Percentiles rank a stretch among this genome's conserved stretches.
Evolutionary conservation across 2,888 invertebrate genomes (phyloP).

Genomic region (Muscina levida): DNA sequence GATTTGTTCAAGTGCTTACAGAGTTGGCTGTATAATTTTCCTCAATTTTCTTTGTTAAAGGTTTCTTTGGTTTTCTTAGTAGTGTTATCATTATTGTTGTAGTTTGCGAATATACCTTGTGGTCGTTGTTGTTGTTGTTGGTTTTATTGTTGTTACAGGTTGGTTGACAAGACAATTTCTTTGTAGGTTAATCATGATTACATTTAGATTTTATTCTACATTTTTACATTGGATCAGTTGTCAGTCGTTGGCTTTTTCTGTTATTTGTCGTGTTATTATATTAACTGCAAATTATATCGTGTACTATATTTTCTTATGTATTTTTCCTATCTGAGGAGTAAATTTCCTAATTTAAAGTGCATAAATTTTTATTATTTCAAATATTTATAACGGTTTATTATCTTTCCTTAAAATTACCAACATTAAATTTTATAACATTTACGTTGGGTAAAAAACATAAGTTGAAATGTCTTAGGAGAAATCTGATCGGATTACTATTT

Average conservation of each 20-base stretch:
- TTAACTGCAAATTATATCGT: conserved; percentile 1
- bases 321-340: not conserved
- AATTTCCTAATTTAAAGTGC: conserved; percentile 11
- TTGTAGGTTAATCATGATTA: conserved; percentile 26
- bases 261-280: not conserved
- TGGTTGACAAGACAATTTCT: conserved; percentile 23
- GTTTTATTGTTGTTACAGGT: conserved; percentile 16
- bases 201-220: conserved; percentile 18
- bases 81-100: not conserved
- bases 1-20: not conserved
- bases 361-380: conserved; percentile 19
- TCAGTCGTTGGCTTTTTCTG: not conserved
- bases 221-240: not conserved
- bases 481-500: no score
- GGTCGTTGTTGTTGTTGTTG: not conserved
- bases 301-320: not conserved
- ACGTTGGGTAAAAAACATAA: not conserved
- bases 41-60: not conserved
- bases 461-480: no score
- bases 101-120: not conserved
- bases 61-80: not conserved
- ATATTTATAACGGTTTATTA: not conserved
- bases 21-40: no score
- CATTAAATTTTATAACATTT: conserved; percentile 9
- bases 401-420: not conserved